Evolutionary conservation across 1,140 invertebrate genomes (phyloP), one percentile per base, ranked within the genome.

Genomic region (Zaprionus gabonicus): DNA sequence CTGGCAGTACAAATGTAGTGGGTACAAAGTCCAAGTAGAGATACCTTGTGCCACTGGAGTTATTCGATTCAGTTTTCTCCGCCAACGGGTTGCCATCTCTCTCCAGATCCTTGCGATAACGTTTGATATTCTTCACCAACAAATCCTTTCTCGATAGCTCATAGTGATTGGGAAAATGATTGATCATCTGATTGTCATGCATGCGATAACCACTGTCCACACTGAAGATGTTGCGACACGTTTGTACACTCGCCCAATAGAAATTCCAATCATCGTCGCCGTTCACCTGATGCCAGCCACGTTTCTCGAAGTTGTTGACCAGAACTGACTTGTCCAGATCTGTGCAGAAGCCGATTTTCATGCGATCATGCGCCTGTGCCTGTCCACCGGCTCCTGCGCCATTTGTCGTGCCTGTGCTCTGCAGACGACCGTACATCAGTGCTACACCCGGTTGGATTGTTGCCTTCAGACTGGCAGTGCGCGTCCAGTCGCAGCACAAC

Each of bases 261-360:
- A 99, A 98, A 93, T 99, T 98, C 98, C 98, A 99, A 82, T 99
- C 97, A 91, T 99, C 98, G 78, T 99, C 98, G 1, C 97, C 96
- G 17, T 95, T 95, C 12, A 99, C 98, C 94, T 97, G 96, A 27
- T 95, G 94, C 98, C 98, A 99, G 7, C 97, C 98, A 75, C 98
- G 94, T 93, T 98, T 97, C 84, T 99, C 97, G 92, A 98, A 99
- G 93, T 99, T 99, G 78, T 97, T 96, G 46, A 98, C 95, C 70
- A 99, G 94, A 4, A 99, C 98, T n/a, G 97, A 98, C 93, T 99
- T 99, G 85, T 99, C 98, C 91, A 98, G 95, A 93, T 99, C 98
- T 44, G 97, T 97, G 81, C 97, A 98, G 93, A 97, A 99, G 28
- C 95, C 95, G 10, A 97, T 94, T 91, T 95, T 95, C 83, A 95